Conservation (phyloP, 2,113 vertebrate species). For the Leucoraja erinaceus region DNA sequence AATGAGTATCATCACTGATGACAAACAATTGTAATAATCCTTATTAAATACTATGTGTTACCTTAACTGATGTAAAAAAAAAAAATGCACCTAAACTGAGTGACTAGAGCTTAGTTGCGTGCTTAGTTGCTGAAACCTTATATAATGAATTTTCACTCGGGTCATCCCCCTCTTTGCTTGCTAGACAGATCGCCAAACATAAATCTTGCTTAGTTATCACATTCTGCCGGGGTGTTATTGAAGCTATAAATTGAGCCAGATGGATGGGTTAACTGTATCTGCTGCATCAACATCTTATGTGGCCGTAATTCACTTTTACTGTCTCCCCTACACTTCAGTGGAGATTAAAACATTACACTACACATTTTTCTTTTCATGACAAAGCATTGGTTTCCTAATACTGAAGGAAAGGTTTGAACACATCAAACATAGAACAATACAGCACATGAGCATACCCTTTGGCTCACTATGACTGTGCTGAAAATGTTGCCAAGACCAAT, state of each 20-base stretch:
- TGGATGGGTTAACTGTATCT: not conserved
- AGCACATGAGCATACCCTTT: no score
- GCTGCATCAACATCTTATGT: not conserved
- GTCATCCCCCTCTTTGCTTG: not conserved
- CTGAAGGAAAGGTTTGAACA: not conserved
- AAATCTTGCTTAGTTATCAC: slow-evolving; percentile 7
- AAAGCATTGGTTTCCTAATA: not conserved
- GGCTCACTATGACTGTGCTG: no score
- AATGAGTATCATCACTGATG: not conserved
- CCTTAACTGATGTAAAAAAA: not conserved
- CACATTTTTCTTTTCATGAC: not conserved
- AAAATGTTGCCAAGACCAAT: no score
- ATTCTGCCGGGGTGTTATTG: slow-evolving; percentile 1
- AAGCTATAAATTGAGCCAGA: slow-evolving; percentile 6
- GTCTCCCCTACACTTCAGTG: not conserved
- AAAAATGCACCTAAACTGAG: not conserved
- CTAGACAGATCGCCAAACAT: not conserved
- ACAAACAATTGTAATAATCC: not conserved
- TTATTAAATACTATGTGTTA: not conserved
- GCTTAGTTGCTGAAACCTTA: not conserved
- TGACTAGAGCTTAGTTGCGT: not conserved
- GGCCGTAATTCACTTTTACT: not conserved
- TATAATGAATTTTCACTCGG: not conserved
- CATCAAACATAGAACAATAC: no score
- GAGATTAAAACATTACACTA: not conserved